Conservation (phyloP, 2,888 invertebrate species). For the Lordiphosa fenestrarum region DNA sequence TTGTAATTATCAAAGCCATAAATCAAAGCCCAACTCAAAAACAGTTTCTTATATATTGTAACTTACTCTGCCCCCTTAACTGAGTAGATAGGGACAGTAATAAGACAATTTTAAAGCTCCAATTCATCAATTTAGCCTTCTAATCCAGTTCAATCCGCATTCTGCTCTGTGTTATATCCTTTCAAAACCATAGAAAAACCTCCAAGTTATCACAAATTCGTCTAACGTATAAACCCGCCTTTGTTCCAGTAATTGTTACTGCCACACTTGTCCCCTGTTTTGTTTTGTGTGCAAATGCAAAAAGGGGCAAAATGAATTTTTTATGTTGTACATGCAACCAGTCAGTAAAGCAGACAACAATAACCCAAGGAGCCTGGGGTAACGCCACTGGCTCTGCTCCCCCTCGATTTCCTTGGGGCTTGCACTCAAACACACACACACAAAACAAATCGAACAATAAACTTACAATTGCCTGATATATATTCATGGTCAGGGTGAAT, state of each 20-base stretch:
- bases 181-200: no score
- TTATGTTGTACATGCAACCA: slow-evolving; percentile 20
- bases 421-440: background rate
- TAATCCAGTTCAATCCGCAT: no score
- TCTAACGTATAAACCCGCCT: background rate
- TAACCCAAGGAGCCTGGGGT: background rate
- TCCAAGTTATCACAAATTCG: no score
- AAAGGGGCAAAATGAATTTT: slow-evolving; percentile 45
- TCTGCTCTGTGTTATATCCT: no score
- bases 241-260: background rate
- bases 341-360: no score
- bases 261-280: background rate
- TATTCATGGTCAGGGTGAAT: slow-evolving; percentile 27
- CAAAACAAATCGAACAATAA: slow-evolving; percentile 46
- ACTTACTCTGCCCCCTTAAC: no score
- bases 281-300: slow-evolving; percentile 10
- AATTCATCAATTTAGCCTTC: no score
- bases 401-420: slow-evolving; percentile 2
- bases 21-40: no score
- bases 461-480: slow-evolving; percentile 41
- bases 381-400: background rate
- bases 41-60: no score
- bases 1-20: no score
- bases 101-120: no score
- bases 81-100: no score